Percentiles rank a stretch among this genome's conserved stretches.
Evolutionary conservation across 1,140 invertebrate species (phyloP).

Genomic region (Drosophila baimaii): DNA sequence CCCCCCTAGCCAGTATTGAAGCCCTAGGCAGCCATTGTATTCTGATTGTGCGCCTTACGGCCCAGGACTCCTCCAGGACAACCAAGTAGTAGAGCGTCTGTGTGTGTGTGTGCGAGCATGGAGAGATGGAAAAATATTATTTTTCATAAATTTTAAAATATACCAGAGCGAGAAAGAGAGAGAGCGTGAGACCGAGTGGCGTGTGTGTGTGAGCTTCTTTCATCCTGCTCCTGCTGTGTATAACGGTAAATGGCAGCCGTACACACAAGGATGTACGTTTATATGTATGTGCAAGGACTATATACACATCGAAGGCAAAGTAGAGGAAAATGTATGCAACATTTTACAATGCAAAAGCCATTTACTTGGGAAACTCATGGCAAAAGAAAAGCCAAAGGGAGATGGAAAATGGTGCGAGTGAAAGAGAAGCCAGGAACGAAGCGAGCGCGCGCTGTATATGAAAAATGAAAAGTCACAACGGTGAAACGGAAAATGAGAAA

Average conservation of each 20-base stretch:
- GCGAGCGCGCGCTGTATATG: constrained; percentile 65
- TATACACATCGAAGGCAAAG: constrained; percentile 64
- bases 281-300: constrained; percentile 16
- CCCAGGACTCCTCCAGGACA: constrained; percentile 46
- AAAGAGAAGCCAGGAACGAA: constrained; percentile 36
- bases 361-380: constrained; percentile 55
- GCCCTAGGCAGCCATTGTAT: constrained; percentile 75
- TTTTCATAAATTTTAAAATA: constrained; percentile 84
- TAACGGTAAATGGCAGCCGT: constrained; percentile 47
- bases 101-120: constrained; percentile 41
- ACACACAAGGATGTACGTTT: constrained; percentile 28
- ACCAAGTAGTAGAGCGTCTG: constrained; percentile 6
- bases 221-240: constrained; percentile 39
- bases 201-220: constrained; percentile 31
- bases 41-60: constrained; percentile 79
- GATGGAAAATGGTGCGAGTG: constrained; percentile 37
- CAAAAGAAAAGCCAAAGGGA: constrained; percentile 23
- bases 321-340: constrained; percentile 82
- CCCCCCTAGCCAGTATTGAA: constrained; percentile 5
- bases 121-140: constrained; percentile 80
- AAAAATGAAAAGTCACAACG: constrained; percentile 82
- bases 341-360: constrained; percentile 83
- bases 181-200: constrained; percentile 23
- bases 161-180: constrained; percentile 40
- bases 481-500: constrained; percentile 52